Percentiles rank a stretch among this genome's conserved stretches.
phyloP scores from a whole-genome alignment of 2,113 vertebrate genomes.

The Callionymus lyra region DNA sequence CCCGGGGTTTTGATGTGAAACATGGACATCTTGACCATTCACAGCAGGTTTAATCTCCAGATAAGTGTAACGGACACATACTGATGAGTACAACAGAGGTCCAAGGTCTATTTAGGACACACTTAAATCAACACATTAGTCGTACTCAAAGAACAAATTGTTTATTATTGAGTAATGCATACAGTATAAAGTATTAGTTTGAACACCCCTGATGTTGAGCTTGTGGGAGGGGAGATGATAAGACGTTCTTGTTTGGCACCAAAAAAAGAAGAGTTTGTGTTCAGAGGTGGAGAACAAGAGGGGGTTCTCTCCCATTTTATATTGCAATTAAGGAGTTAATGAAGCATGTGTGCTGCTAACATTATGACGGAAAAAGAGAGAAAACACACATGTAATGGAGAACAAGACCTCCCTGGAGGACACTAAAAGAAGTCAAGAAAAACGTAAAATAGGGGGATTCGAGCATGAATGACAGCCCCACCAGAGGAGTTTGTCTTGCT shows the following conservation, averaged over 20 bases:
- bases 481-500: conserved; percentile 38
- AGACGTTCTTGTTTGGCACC: conserved; percentile 36
- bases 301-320: conserved; percentile 43
- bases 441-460: conserved; percentile 19
- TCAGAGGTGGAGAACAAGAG: too few species aligned
- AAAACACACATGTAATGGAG: conserved; percentile 19
- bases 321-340: conserved; percentile 58
- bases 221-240: too few species aligned
- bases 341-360: conserved; percentile 50
- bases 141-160: too few species aligned
- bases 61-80: too few species aligned
- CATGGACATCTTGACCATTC: too few species aligned
- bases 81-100: too few species aligned
- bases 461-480: conserved; percentile 24
- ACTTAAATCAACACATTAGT: too few species aligned
- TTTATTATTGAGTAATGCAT: too few species aligned
- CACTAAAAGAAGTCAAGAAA: conserved; percentile 28
- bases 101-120: too few species aligned
- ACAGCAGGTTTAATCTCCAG: too few species aligned
- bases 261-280: conserved; percentile 23
- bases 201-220: too few species aligned
- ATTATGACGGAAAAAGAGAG: conserved; percentile 40
- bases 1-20: too few species aligned
- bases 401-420: conserved; percentile 42
- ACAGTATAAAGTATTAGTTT: conserved; percentile 12